These are phyloP conservation scores for Tanytarsus gracilentus DNA, from an alignment of 2,888 invertebrate genomes.

Conservation along the genomic window DNA sequence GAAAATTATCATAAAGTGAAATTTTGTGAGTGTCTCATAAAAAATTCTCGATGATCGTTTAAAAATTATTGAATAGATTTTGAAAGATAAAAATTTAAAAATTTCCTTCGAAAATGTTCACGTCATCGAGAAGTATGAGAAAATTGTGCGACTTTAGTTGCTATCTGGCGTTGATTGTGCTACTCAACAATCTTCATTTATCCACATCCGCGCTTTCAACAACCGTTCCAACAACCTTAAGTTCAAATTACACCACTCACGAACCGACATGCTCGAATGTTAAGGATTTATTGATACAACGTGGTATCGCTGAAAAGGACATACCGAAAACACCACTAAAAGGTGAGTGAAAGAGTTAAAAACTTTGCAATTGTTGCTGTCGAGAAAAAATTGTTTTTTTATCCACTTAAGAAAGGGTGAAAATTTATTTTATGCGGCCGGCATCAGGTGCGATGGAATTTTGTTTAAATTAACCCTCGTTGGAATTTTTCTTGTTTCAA, in stretches of 20 bases:
- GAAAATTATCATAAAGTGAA: background rate
- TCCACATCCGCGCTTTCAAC: constrained; percentile 20
- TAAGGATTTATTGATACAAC: constrained; percentile 17
- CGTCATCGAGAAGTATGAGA: background rate
- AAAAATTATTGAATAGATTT: too few relatives aligned
- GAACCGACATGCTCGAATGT: constrained; percentile 12
- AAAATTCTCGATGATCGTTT: too few relatives aligned
- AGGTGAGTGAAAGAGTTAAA: constrained; percentile 16
- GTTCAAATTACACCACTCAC: background rate
- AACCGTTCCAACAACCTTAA: background rate
- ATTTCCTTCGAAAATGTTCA: too few relatives aligned
- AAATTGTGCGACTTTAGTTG: background rate
- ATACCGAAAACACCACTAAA: constrained; percentile 22
- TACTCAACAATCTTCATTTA: constrained; percentile 1
- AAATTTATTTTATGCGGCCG: too few relatives aligned
- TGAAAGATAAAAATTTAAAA: too few relatives aligned
- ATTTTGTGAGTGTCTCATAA: too few relatives aligned
- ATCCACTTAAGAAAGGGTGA: too few relatives aligned
- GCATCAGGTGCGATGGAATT: too few relatives aligned
- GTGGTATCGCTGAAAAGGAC: constrained; percentile 21
- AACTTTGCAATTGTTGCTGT: too few relatives aligned
- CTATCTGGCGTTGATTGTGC: background rate
- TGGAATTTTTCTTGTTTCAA: too few relatives aligned
- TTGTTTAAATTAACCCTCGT: too few relatives aligned
- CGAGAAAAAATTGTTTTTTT: too few relatives aligned